phyloP scores from a whole-genome alignment of 2,113 vertebrate genomes.

The Ceratotherium simum region DNA sequence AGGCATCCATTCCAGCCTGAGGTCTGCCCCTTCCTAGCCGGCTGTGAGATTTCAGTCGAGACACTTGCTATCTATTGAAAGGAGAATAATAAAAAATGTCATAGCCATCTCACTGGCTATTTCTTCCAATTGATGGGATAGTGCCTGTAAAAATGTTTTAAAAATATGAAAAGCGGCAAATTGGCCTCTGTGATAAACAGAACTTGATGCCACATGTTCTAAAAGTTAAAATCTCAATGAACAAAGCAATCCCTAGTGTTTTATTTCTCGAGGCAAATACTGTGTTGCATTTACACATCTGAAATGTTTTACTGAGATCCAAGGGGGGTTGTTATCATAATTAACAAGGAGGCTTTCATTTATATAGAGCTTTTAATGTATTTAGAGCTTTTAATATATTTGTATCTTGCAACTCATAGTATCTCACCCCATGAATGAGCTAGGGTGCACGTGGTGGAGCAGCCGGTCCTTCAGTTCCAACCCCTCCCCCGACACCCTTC shows the following conservation, averaged over 20 bases:
- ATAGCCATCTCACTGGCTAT: neutral
- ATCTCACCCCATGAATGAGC: neutral
- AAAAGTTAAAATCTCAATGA: neutral
- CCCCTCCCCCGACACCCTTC: neutral
- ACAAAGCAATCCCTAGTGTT: neutral
- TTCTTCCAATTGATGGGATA: neutral
- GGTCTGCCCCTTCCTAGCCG: neutral
- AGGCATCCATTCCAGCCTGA: accelerated
- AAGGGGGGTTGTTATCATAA: neutral
- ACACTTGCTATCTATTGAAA: neutral
- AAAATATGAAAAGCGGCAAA: neutral
- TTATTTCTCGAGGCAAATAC: neutral
- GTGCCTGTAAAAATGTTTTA: neutral
- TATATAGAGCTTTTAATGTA: neutral
- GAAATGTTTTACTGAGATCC: neutral
- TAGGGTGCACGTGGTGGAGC: accelerated
- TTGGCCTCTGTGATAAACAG: neutral
- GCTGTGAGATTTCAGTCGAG: neutral
- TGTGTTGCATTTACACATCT: neutral
- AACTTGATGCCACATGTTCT: neutral
- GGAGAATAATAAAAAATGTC: neutral
- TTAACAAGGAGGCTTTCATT: neutral
- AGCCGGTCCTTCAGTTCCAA: neutral
- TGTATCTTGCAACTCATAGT: no score
- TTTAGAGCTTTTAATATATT: neutral